Evolutionary conservation across 2,888 invertebrate species (phyloP).

Genomic region (Melanargia galathea): DNA sequence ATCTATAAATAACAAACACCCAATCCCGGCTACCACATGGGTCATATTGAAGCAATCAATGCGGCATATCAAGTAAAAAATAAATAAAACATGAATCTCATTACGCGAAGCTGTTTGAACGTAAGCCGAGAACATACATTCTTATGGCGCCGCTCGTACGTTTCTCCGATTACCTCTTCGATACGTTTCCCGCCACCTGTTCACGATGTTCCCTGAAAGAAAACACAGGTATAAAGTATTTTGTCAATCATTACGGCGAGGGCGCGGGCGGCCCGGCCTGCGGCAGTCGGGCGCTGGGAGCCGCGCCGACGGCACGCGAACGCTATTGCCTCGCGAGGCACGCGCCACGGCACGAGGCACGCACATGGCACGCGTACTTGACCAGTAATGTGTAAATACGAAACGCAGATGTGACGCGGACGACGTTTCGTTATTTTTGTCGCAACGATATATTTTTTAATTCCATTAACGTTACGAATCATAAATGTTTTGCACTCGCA

Average conservation of each 20-base stretch:
- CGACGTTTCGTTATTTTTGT: conserved; percentile 13
- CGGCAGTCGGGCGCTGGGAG: conserved; percentile 47
- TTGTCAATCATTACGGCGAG: conserved; percentile 71
- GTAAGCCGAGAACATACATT: not conserved
- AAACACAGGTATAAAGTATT: conserved; percentile 75
- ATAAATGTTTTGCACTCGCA: not conserved
- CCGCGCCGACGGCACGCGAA: conserved; percentile 53
- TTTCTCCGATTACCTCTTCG: conserved; percentile 28
- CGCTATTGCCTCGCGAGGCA: conserved; percentile 45
- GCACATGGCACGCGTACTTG: conserved; percentile 39
- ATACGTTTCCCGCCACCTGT: conserved; percentile 46
- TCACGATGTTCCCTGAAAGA: conserved; percentile 53
- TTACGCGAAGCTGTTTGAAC: not conserved
- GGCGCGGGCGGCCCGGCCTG: conserved; percentile 45
- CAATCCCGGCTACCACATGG: not conserved
- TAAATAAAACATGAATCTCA: conserved; percentile 6
- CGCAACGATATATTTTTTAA: not conserved
- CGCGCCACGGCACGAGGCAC: conserved; percentile 31
- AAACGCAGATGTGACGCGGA: conserved; percentile 26
- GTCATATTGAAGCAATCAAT: conserved; percentile 5
- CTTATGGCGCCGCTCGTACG: not conserved
- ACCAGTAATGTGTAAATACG: conserved; percentile 25
- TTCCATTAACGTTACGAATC: not conserved
- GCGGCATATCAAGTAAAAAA: conserved; percentile 8
- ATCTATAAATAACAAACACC: not conserved